Percentiles rank a stretch among this genome's conserved stretches.
These are phyloP conservation scores for Drosophila lini DNA, from an alignment of 1,140 invertebrate species.

Conservation along the genomic window DNA sequence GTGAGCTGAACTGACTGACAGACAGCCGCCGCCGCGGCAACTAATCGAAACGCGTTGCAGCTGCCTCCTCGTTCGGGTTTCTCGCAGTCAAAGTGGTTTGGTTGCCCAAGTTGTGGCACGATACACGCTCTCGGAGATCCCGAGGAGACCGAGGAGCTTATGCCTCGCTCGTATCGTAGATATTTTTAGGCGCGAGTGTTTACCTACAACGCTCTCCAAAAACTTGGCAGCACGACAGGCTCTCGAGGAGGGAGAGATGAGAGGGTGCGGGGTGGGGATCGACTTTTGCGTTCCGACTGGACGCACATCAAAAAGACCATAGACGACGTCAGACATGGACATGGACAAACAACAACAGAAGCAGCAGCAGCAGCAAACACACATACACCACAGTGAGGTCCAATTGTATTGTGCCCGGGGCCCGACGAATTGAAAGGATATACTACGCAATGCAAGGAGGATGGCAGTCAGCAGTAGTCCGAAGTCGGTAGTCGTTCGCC, in stretches of 20 bases:
- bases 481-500: conserved; percentile 24
- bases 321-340: conserved; percentile 63
- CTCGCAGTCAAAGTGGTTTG: conserved; percentile 72
- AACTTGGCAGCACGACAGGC: conserved; percentile 58
- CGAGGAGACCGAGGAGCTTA: conserved; percentile 48
- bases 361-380: conserved; percentile 16
- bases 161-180: conserved; percentile 35
- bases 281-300: conserved; percentile 74
- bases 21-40: conserved; percentile 55
- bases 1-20: conserved; percentile 50
- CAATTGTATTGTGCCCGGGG: conserved; percentile 61
- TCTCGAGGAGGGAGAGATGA: not conserved
- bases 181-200: conserved; percentile 77
- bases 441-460: conserved; percentile 45
- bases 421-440: conserved; percentile 60
- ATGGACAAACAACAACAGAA: conserved; percentile 46
- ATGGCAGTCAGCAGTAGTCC: conserved; percentile 14
- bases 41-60: conserved; percentile 82
- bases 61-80: conserved; percentile 60
- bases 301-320: conserved; percentile 69
- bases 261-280: not conserved
- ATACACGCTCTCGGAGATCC: conserved; percentile 15
- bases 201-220: conserved; percentile 74
- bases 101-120: conserved; percentile 77
- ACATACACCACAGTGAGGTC: conserved; percentile 23